Conservation (phyloP, 2,113 vertebrate species). For the Antennarius striatus region DNA sequence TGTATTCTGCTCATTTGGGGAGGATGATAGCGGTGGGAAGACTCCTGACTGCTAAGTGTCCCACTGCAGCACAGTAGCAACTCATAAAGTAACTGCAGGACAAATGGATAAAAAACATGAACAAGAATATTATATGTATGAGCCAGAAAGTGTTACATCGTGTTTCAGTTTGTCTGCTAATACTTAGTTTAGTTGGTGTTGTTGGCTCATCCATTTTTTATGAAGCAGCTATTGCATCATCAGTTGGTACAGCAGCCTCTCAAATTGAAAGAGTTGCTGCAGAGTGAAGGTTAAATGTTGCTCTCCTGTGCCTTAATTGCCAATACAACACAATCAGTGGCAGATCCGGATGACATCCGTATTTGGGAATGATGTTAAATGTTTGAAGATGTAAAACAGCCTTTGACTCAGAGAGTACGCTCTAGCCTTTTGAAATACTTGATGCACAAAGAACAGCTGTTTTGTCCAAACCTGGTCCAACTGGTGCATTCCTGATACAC, state of each 20-base stretch:
- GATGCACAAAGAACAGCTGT: background rate
- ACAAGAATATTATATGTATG: background rate
- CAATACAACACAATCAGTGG: constrained; percentile 41
- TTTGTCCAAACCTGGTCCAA: constrained; percentile 20
- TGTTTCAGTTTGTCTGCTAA: background rate
- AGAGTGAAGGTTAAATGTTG: constrained; percentile 17
- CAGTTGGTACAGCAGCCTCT: constrained; percentile 10
- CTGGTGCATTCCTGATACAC: constrained; percentile 7
- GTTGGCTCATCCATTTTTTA: background rate
- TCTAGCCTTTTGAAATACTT: background rate
- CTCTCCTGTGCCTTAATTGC: constrained; percentile 55
- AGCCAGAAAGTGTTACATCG: background rate
- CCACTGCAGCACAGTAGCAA: constrained; percentile 20
- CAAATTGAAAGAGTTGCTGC: constrained; percentile 3
- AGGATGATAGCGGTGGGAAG: background rate
- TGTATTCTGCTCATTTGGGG: constrained; percentile 23
- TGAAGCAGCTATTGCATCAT: background rate
- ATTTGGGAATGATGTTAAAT: too few species aligned
- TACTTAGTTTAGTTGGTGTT: background rate
- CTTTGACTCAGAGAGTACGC: background rate
- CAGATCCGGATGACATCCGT: constrained; percentile 12
- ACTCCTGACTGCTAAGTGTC: constrained; percentile 6
- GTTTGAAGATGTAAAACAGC: background rate
- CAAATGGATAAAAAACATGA: background rate
- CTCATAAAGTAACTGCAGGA: constrained; percentile 21